Percentiles rank a stretch among this genome's conserved stretches.
phyloP scores from a whole-genome alignment of 2,888 invertebrate genomes.

The Dicroscelio sp. region DNA sequence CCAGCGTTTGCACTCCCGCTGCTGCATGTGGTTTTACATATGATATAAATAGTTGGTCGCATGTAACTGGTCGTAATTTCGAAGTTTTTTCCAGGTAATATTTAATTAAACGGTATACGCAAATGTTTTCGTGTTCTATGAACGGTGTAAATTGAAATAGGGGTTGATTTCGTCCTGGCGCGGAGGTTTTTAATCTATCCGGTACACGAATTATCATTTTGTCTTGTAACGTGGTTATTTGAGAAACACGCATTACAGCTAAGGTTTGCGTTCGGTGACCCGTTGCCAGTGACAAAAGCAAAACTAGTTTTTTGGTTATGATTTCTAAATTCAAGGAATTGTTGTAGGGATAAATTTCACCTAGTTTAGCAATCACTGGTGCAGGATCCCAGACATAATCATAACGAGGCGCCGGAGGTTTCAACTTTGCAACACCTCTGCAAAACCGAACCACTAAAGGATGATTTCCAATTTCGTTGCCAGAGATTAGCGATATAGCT shows the following conservation, averaged over 20 bases:
- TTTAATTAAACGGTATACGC: slow-evolving; percentile 22
- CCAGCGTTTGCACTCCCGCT: no score
- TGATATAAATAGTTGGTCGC: slow-evolving; percentile 55
- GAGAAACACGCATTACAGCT: slow-evolving; percentile 59
- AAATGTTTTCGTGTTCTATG: slow-evolving; percentile 52
- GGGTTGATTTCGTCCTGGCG: slow-evolving; percentile 57
- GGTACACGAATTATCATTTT: slow-evolving; percentile 62
- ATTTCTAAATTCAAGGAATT: not conserved
- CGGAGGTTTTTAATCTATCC: slow-evolving; percentile 50
- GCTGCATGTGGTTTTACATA: slow-evolving; percentile 46
- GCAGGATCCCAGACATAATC: slow-evolving; percentile 83
- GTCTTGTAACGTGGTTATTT: slow-evolving; percentile 52
- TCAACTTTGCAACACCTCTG: no score
- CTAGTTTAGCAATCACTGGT: slow-evolving; percentile 79
- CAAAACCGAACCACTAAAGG: no score
- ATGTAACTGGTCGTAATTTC: not conserved
- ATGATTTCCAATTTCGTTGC: no score
- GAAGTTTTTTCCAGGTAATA: slow-evolving; percentile 46
- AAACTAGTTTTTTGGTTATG: slow-evolving; percentile 67
- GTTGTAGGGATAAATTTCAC: slow-evolving; percentile 32
- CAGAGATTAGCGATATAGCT: no score
- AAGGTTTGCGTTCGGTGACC: slow-evolving; percentile 82
- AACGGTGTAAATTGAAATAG: slow-evolving; percentile 53
- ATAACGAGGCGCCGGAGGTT: slow-evolving; percentile 80
- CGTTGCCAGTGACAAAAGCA: slow-evolving; percentile 75